These are phyloP conservation scores for Maniola jurtina DNA, from an alignment of 1,140 invertebrate species.

Conservation along the genomic window DNA sequence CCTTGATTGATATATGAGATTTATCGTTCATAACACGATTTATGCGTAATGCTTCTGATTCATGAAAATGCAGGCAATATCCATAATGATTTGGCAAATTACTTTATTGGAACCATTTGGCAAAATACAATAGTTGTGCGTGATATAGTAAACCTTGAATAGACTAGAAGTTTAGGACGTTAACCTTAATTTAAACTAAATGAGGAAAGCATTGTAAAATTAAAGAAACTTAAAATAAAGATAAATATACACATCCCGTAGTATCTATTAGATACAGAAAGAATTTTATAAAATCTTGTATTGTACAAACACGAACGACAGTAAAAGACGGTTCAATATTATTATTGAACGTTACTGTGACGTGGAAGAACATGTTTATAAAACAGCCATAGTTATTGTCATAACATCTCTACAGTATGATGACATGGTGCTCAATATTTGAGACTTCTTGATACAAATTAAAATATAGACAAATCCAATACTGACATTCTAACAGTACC, in stretches of 20 bases:
- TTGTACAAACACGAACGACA: too few relatives aligned
- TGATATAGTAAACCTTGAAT: slow-evolving; percentile 7
- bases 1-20: slow-evolving; percentile 16
- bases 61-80: background rate
- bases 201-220: too few relatives aligned
- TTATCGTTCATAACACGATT: background rate
- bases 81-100: background rate
- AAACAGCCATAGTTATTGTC: slow-evolving; percentile 29
- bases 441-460: too few relatives aligned
- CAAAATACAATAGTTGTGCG: slow-evolving; percentile 17
- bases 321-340: too few relatives aligned
- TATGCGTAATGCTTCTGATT: background rate
- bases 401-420: slow-evolving; percentile 23
- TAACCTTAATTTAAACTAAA: background rate
- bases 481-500: too few relatives aligned
- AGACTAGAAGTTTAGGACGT: background rate
- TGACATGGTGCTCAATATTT: slow-evolving; percentile 21
- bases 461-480: too few relatives aligned
- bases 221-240: too few relatives aligned
- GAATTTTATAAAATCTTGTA: too few relatives aligned
- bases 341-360: slow-evolving; percentile 14
- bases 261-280: too few relatives aligned
- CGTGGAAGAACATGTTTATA: slow-evolving; percentile 31
- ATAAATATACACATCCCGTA: background rate
- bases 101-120: slow-evolving; percentile 15